Evolutionary conservation across 2,888 invertebrate genomes (phyloP).

Genomic region (Hirtodrosophila trivittata): DNA sequence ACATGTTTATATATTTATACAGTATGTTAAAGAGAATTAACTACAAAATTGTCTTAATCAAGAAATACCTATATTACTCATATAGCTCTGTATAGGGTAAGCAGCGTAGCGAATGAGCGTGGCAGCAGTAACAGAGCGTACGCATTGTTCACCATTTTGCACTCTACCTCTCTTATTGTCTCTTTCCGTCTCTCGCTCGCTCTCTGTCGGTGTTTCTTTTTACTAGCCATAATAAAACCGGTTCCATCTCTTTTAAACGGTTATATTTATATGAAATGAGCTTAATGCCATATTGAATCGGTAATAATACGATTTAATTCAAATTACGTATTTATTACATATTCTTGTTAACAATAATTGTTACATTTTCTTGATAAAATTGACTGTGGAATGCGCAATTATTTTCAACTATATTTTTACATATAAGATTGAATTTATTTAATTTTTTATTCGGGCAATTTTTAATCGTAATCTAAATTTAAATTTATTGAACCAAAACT

Average conservation of each 20-base stretch:
- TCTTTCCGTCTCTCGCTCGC: conserved; percentile 25
- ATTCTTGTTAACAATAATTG: background rate
- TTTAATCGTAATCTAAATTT: no score
- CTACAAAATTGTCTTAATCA: no score
- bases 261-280: conserved; percentile 19
- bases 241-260: conserved; percentile 56
- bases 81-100: conserved; percentile 26
- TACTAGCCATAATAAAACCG: conserved; percentile 43
- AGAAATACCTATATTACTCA: no score
- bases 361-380: background rate
- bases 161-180: conserved; percentile 11
- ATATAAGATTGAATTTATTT: no score
- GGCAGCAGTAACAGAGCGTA: conserved; percentile 31
- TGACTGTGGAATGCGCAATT: conserved; percentile 9
- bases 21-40: no score
- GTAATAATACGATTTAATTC: conserved; percentile 21
- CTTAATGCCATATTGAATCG: conserved; percentile 18
- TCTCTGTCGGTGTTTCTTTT: conserved; percentile 34
- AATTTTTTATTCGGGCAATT: no score
- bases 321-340: conserved; percentile 11
- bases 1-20: no score
- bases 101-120: conserved; percentile 32
- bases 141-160: conserved; percentile 17
- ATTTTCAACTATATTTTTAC: no score
- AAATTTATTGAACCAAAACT: no score